Conservation (phyloP, 2,888 invertebrate genomes). For the Ochropleura leucogaster region DNA sequence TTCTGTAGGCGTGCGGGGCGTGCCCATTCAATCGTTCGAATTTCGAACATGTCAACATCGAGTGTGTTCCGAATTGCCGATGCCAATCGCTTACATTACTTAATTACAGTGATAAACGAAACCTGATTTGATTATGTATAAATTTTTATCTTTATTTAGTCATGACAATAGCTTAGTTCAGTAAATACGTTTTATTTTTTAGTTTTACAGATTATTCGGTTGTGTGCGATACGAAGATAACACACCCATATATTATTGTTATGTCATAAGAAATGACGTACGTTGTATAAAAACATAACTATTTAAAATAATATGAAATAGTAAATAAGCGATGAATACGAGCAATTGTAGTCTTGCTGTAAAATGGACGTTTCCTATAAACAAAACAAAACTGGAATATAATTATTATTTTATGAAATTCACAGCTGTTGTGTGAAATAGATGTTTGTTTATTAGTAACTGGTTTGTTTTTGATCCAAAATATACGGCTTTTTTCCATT, state of each 20-base stretch:
- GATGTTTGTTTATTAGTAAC: not conserved
- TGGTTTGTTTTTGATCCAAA: not conserved
- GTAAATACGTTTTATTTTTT: constrained; percentile 29
- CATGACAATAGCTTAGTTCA: constrained; percentile 5
- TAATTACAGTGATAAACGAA: constrained; percentile 13
- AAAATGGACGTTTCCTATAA: not conserved
- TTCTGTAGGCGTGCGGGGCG: no score
- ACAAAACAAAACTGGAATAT: no score
- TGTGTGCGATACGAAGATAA: constrained; percentile 17
- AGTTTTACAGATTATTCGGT: constrained; percentile 25
- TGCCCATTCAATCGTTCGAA: not conserved
- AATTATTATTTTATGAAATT: not conserved
- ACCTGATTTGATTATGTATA: constrained; percentile 19
- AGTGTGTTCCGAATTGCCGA: constrained; percentile 1
- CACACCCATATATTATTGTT: constrained; percentile 21
- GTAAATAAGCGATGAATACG: not conserved
- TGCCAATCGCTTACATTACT: constrained; percentile 9
- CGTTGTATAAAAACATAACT: constrained; percentile 6
- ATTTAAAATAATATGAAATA: not conserved
- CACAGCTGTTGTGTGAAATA: not conserved
- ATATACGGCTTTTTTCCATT: not conserved
- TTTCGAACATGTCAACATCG: not conserved
- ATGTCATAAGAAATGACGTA: constrained; percentile 26
- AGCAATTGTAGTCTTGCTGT: not conserved
- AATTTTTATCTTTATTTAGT: constrained; percentile 15